phyloP scores from a whole-genome alignment of 2,888 invertebrate genomes.

The Lucinisca nassula region DNA sequence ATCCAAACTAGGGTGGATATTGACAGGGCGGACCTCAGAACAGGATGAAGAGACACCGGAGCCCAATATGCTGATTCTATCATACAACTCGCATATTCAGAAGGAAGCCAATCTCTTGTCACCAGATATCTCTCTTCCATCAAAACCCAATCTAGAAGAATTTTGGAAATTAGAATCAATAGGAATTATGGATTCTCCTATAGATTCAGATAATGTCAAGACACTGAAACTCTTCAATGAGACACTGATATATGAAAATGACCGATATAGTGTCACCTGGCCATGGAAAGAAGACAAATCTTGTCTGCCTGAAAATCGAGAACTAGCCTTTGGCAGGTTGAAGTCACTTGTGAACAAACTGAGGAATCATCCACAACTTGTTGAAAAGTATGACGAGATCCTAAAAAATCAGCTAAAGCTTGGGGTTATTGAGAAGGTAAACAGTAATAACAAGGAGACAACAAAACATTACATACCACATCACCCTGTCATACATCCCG shows the following conservation, averaged over 20 bases:
- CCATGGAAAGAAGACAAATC: conserved; percentile 46
- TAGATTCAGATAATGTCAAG: not conserved
- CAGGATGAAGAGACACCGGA: not conserved
- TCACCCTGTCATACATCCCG: not conserved
- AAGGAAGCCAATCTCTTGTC: not conserved
- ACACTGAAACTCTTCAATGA: conserved; percentile 1
- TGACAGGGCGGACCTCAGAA: not conserved
- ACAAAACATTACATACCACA: conserved; percentile 17
- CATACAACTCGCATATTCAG: not conserved
- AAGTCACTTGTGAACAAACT: conserved; percentile 30
- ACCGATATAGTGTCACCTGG: conserved; percentile 42
- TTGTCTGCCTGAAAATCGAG: conserved; percentile 33
- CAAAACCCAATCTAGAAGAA: conserved; percentile 10
- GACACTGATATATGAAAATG: conserved; percentile 18
- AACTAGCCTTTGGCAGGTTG: conserved; percentile 32
- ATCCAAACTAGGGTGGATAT: conserved; percentile 15
- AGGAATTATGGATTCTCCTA: not conserved
- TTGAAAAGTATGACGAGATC: conserved; percentile 28
- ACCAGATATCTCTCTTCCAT: not conserved
- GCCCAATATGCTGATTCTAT: not conserved
- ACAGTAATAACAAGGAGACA: not conserved
- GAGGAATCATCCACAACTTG: conserved; percentile 22
- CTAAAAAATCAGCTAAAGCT: conserved; percentile 10
- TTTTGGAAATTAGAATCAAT: not conserved
- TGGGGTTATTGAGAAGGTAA: conserved; percentile 34